These are phyloP conservation scores for Zaprionus africanus DNA, from an alignment of 1,140 invertebrate genomes.

Conservation along the genomic window DNA sequence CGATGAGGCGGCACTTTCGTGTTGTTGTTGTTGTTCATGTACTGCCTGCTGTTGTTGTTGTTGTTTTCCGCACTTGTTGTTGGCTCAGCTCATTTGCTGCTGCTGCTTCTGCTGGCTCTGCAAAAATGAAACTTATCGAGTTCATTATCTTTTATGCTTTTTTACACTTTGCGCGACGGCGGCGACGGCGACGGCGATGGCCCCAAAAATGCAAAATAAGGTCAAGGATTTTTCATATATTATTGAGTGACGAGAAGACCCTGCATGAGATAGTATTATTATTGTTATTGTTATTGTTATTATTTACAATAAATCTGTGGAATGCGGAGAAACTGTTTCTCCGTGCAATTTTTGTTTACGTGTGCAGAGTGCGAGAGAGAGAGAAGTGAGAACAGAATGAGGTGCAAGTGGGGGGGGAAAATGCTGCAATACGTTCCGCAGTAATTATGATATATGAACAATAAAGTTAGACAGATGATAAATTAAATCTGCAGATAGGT, in stretches of 20 bases:
- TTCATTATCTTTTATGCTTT: conserved; percentile 64
- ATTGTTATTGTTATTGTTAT: not conserved
- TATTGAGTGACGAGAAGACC: conserved; percentile 20
- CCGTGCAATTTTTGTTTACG: not conserved
- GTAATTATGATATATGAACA: not conserved
- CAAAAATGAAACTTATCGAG: conserved; percentile 66
- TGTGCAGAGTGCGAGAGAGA: not conserved
- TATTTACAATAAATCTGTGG: conserved; percentile 4
- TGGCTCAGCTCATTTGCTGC: conserved; percentile 13
- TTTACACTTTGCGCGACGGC: conserved; percentile 9
- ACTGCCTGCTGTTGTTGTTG: conserved; percentile 38
- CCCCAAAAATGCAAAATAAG: conserved; percentile 46
- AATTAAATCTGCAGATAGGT: no score
- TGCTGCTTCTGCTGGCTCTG: conserved; percentile 20
- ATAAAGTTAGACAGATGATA: not conserved
- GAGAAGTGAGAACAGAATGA: not conserved
- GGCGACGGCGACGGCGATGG: not conserved
- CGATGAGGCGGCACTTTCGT: conserved; percentile 36
- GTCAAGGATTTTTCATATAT: conserved; percentile 70
- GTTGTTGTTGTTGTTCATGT: conserved; percentile 45
- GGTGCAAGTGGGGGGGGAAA: not conserved
- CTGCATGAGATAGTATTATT: conserved; percentile 1
- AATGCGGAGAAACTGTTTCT: not conserved
- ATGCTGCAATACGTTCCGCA: not conserved
- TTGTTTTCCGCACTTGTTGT: conserved; percentile 29